Conservation (phyloP, 1,140 invertebrate genomes). For the Zaprionus vittiger region DNA sequence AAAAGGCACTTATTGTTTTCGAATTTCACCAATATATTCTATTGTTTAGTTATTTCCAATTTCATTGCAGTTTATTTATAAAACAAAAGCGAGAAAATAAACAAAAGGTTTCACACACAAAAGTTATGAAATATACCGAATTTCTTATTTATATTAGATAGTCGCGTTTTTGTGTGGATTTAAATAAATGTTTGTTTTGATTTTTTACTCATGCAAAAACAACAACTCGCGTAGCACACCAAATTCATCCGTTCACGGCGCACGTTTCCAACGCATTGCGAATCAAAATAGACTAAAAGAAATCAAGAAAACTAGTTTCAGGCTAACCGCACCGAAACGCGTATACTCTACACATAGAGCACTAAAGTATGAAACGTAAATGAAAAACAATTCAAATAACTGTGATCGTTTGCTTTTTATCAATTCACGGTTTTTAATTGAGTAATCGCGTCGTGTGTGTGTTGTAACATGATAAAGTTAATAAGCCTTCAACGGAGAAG, state of each 20-base stretch:
- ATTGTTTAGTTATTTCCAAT: slow-evolving; percentile 11
- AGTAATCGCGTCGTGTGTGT: slow-evolving; percentile 10
- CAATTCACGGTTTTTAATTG: slow-evolving; percentile 4
- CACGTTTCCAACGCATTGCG: slow-evolving; percentile 37
- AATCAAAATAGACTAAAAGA: slow-evolving; percentile 17
- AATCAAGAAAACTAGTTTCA: slow-evolving; percentile 32
- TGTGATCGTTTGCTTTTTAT: background rate
- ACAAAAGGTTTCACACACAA: background rate
- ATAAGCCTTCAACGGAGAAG: background rate
- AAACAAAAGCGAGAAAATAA: background rate
- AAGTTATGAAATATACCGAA: background rate
- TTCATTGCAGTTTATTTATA: slow-evolving; percentile 2
- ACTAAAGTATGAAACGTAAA: background rate
- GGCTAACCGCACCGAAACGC: background rate
- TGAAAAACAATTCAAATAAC: background rate
- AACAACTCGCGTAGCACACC: slow-evolving; percentile 16
- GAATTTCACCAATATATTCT: background rate
- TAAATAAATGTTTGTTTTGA: background rate
- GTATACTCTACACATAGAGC: slow-evolving; percentile 10
- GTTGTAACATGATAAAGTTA: slow-evolving; percentile 15
- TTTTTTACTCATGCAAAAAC: slow-evolving; percentile 13
- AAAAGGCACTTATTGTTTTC: slow-evolving; percentile 26
- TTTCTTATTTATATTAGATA: background rate
- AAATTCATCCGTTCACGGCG: slow-evolving; percentile 30
- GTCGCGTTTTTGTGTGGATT: background rate